Evolutionary conservation across 1,140 invertebrate species (phyloP), one percentile per base, ranked within the genome.

Genomic region (Cheumatopsyche charites): DNA sequence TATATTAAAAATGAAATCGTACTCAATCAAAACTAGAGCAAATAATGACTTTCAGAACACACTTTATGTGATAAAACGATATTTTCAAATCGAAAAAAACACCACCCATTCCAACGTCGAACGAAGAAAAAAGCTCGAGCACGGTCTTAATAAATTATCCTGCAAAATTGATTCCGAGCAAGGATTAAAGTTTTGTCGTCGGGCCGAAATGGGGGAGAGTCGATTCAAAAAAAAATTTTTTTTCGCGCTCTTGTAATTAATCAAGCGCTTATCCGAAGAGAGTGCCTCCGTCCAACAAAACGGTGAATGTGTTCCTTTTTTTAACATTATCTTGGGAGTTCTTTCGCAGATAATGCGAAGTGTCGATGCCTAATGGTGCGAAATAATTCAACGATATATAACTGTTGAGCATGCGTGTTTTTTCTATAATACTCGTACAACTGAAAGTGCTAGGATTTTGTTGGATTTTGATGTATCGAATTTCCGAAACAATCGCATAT

Each of bases 371-470:
- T 66, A 66, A 66, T 66, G 63, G 43, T 23, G 17, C 63, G 63
- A 47, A 47, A 66, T 66, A 66, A 66, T 66, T 66, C 63, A 45
- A 66, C 36, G 42, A 66, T 66, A 21, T 66, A 66, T 61, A 15
- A 61, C 55, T 61, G 23, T 61, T 36, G 29, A 4, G 29, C 9
- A 36, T 36, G 29, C 9, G 29, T 36, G 29, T 36, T 36, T 36
- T 36, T 3, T 36, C 29, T 36, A 9, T 36, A n/a, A n/a, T n/a
- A n/a, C n/a, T 36, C 29, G 29, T 36, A 36, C 29, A 9, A n/a
- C n/a, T n/a, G n/a, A n/a, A n/a, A n/a, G n/a, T n/a, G n/a, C n/a
- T n/a, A n/a, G n/a, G n/a, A n/a, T n/a, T n/a, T n/a, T n/a, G n/a
- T n/a, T n/a, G n/a, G n/a, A n/a, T n/a, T n/a, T n/a, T 36, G 29